phyloP scores from a whole-genome alignment of 2,888 invertebrate genomes.

The Clusia tigrina region DNA sequence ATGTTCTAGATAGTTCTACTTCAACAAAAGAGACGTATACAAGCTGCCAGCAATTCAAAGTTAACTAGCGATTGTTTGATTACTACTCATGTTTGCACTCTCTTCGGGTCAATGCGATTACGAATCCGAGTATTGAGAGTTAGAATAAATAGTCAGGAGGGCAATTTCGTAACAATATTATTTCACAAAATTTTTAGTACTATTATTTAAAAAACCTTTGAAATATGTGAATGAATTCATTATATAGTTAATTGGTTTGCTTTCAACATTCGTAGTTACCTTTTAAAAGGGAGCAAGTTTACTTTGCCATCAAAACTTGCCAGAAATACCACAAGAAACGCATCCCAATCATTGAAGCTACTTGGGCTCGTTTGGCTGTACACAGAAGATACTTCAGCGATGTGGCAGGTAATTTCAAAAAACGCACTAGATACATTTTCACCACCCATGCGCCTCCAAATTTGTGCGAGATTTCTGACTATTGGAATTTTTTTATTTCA shows the following conservation, averaged over 20 bases:
- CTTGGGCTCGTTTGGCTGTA: constrained; percentile 80
- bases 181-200: no score
- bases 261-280: constrained; percentile 24
- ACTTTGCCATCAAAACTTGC: constrained; percentile 90
- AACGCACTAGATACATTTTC: constrained; percentile 24
- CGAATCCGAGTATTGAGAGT: no score
- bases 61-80: no score
- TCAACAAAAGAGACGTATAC: no score
- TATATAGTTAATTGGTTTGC: constrained; percentile 21
- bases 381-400: constrained; percentile 86
- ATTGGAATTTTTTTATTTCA: not conserved
- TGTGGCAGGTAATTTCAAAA: constrained; percentile 68
- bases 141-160: no score
- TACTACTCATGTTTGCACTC: no score
- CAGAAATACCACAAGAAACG: constrained; percentile 81
- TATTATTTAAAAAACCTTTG: no score
- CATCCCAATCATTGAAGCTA: constrained; percentile 79
- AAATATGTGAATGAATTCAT: no score
- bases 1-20: no score
- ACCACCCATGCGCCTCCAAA: not conserved
- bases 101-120: no score
- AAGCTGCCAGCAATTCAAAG: no score
- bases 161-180: no score
- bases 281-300: constrained; percentile 46
- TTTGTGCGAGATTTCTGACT: not conserved